Evolutionary conservation across 2,797 vertebrate species (phyloP).

Genomic region (Coendou prehensilis): DNA sequence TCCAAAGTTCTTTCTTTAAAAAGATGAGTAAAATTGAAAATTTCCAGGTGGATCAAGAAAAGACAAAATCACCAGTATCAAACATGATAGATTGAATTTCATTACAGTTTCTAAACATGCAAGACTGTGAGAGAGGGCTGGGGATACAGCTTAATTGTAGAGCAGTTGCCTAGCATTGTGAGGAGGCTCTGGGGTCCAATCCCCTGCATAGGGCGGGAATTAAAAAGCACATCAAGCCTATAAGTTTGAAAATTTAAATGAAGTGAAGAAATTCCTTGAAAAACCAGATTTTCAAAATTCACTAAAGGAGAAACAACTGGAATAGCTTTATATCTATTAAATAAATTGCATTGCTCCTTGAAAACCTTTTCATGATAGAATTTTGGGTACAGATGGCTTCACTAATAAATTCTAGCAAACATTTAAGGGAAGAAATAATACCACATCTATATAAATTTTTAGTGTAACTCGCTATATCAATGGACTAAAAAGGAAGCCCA

Average conservation of each 20-base stretch:
- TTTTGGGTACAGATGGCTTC: conserved; percentile 32
- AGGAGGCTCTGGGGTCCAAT: not conserved
- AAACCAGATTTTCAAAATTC: conserved; percentile 8
- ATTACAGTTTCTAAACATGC: not conserved
- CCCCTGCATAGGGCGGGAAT: not conserved
- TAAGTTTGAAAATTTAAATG: conserved; percentile 20
- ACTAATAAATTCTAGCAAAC: conserved; percentile 37
- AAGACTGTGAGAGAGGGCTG: not conserved
- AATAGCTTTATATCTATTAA: not conserved
- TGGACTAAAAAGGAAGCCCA: conserved; percentile 21
- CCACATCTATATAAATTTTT: conserved; percentile 17
- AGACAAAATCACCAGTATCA: conserved; percentile 22
- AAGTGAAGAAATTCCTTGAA: conserved; percentile 56
- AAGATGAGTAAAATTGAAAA: conserved; percentile 14
- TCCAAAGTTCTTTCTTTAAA: conserved; percentile 28
- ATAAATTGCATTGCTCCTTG: conserved; percentile 15
- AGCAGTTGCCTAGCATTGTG: not conserved
- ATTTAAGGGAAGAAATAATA: conserved; percentile 40
- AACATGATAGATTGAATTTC: not conserved
- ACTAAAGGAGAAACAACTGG: not conserved
- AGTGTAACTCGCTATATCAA: conserved; percentile 3
- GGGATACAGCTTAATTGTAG: not conserved
- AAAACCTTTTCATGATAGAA: conserved; percentile 24
- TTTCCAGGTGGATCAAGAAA: not conserved
- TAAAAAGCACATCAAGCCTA: not conserved